A percentile compares a stretch with the other conserved stretches of the same genome.
These are phyloP conservation scores for Aleiodes leptofemur DNA, from an alignment of 2,888 invertebrate species.

Conservation along the genomic window DNA sequence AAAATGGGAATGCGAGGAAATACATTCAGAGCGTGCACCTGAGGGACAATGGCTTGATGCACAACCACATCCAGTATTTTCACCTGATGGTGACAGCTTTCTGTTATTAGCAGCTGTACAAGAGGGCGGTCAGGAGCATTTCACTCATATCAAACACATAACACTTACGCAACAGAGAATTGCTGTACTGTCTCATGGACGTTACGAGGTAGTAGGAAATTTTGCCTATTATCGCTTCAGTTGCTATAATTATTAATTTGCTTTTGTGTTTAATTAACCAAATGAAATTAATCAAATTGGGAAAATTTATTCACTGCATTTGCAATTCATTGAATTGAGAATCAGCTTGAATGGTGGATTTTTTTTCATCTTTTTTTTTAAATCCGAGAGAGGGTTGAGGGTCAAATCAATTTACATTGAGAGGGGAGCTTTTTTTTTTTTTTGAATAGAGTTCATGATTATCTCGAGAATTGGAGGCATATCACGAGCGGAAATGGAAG, in stretches of 20 bases:
- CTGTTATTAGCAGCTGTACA: conserved; percentile 88
- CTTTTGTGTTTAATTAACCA: not conserved
- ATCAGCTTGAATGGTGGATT: no score
- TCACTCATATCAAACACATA: conserved; percentile 92
- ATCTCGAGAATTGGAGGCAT: no score
- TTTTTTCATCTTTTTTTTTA: no score
- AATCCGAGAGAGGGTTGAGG: no score
- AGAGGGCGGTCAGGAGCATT: conserved; percentile 89
- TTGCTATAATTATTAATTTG: conserved; percentile 23
- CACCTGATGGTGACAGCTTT: conserved; percentile 90
- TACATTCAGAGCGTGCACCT: conserved; percentile 88
- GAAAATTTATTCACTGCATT: no score
- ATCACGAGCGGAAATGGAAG: not conserved
- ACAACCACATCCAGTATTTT: conserved; percentile 89
- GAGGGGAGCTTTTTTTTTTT: no score
- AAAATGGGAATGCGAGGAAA: conserved; percentile 90
- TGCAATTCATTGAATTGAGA: no score
- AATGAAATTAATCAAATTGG: not conserved
- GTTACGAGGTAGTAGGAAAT: conserved; percentile 84
- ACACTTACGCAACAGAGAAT: conserved; percentile 89
- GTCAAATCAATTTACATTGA: no score
- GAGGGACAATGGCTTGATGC: conserved; percentile 92
- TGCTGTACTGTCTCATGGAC: conserved; percentile 90
- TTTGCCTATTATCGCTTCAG: not conserved
- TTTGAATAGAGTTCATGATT: no score